Evolutionary conservation across 1,140 invertebrate species (phyloP).

Genomic region (Drosophila yakuba): DNA sequence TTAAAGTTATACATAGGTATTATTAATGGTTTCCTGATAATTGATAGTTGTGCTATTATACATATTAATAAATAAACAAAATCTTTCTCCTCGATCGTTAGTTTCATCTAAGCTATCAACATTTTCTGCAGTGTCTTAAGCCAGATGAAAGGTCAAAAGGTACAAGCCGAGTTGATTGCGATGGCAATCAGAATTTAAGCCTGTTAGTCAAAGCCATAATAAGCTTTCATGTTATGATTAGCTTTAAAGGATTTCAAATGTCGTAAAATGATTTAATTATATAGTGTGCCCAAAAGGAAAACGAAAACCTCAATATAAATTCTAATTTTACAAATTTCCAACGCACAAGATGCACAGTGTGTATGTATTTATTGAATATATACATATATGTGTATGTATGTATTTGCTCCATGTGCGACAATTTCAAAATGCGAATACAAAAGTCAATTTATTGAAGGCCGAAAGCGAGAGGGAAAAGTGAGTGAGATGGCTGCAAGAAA

Average conservation of each 20-base stretch:
- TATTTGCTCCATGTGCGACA: constrained; percentile 49
- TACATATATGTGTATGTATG: constrained; percentile 19
- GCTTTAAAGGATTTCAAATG: constrained; percentile 43
- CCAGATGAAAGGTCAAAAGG: neutral
- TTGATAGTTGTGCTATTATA: too few species aligned
- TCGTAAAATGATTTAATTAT: constrained; percentile 75
- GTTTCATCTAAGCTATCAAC: too few species aligned
- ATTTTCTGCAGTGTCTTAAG: neutral
- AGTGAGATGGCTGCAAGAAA: constrained; percentile 37
- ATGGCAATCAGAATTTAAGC: neutral
- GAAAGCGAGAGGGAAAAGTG: constrained; percentile 1
- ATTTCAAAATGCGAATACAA: constrained; percentile 70
- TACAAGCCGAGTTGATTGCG: neutral
- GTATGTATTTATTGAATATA: constrained; percentile 1
- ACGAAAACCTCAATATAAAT: constrained; percentile 72
- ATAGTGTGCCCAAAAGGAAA: constrained; percentile 23
- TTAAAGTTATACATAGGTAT: too few species aligned
- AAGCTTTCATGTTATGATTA: constrained; percentile 29
- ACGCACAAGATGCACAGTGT: constrained; percentile 24
- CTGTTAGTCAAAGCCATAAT: constrained; percentile 10
- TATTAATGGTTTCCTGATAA: too few species aligned
- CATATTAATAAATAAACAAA: too few species aligned
- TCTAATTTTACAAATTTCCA: constrained; percentile 60
- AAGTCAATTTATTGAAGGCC: constrained; percentile 77
- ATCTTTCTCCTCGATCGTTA: too few species aligned